A percentile compares a stretch with the other conserved stretches of the same genome.
Conservation (phyloP, 2,113 vertebrate genomes). For the Hirundichthys speculiger region DNA sequence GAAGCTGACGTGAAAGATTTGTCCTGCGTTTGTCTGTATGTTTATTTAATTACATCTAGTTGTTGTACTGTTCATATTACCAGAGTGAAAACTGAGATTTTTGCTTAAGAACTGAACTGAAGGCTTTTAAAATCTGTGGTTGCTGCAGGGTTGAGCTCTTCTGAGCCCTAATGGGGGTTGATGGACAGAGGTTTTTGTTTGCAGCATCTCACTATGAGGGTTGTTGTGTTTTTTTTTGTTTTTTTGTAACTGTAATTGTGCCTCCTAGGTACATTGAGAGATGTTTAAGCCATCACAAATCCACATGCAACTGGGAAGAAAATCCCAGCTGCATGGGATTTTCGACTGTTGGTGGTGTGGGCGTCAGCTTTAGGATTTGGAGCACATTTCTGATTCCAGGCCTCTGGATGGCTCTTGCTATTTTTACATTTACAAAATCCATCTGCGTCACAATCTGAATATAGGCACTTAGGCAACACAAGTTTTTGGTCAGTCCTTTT, state of each 20-base stretch:
- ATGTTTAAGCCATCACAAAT: slow-evolving; percentile 44
- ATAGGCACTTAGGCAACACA: not conserved
- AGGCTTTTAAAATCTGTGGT: not conserved
- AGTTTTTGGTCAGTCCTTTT: not conserved
- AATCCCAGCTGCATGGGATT: slow-evolving; percentile 19
- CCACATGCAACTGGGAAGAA: slow-evolving; percentile 39
- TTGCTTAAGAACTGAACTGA: slow-evolving; percentile 1
- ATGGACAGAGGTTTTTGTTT: slow-evolving; percentile 46
- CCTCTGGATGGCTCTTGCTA: slow-evolving; percentile 31
- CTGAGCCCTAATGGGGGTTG: slow-evolving; percentile 3
- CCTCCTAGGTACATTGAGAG: slow-evolving; percentile 36
- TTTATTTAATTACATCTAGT: slow-evolving; percentile 44
- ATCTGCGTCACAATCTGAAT: slow-evolving; percentile 16
- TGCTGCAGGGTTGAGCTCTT: slow-evolving; percentile 35
- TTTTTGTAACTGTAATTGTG: slow-evolving; percentile 25
- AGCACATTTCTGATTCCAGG: slow-evolving; percentile 33
- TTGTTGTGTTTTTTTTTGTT: slow-evolving; percentile 36
- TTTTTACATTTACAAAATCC: slow-evolving; percentile 41
- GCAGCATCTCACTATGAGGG: slow-evolving; percentile 17
- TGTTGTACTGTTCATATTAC: slow-evolving; percentile 17
- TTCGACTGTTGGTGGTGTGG: slow-evolving; percentile 37
- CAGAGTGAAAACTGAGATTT: slow-evolving; percentile 47
- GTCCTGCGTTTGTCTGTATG: slow-evolving; percentile 31
- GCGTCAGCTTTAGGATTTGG: slow-evolving; percentile 66
- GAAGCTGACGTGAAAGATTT: slow-evolving; percentile 27